Conservation (phyloP, 2,113 vertebrate genomes). For the Epinephelus lanceolatus region DNA sequence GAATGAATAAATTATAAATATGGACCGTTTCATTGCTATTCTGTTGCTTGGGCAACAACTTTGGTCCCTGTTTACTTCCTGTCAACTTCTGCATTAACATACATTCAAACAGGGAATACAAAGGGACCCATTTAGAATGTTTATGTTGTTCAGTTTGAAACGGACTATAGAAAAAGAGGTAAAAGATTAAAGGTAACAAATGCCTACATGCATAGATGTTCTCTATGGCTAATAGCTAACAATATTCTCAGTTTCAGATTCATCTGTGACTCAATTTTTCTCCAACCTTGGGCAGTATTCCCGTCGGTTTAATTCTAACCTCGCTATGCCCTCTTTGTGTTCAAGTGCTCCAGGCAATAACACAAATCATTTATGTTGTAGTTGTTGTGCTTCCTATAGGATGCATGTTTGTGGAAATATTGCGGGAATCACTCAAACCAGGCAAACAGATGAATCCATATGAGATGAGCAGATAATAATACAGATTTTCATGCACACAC, state of each 20-base stretch:
- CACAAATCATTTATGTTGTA: conserved; percentile 62
- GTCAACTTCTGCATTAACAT: too few relatives aligned
- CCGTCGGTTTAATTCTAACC: conserved; percentile 74
- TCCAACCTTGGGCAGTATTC: conserved; percentile 60
- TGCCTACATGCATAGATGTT: conserved; percentile 59
- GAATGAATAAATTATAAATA: conserved; percentile 1
- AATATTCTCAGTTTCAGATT: conserved; percentile 49
- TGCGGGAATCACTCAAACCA: conserved; percentile 35
- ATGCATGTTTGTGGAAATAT: conserved; percentile 33
- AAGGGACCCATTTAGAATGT: too few relatives aligned
- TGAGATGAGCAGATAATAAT: conserved; percentile 22
- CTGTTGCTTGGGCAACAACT: too few relatives aligned
- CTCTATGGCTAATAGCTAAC: conserved; percentile 45
- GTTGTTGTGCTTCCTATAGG: conserved; percentile 46
- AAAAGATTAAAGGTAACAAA: conserved; percentile 21
- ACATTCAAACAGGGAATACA: too few relatives aligned
- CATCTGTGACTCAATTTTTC: conserved; percentile 51
- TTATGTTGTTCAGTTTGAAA: too few relatives aligned
- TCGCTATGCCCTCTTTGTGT: conserved; percentile 49
- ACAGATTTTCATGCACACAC: neutral
- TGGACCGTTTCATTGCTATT: too few relatives aligned
- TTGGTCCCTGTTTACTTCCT: too few relatives aligned
- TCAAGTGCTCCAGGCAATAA: conserved; percentile 67
- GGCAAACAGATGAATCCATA: conserved; percentile 36
- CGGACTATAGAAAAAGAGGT: neutral